These are phyloP conservation scores for Onychomys arenicola DNA, from an alignment of 2,797 vertebrate genomes.

Conservation along the genomic window DNA sequence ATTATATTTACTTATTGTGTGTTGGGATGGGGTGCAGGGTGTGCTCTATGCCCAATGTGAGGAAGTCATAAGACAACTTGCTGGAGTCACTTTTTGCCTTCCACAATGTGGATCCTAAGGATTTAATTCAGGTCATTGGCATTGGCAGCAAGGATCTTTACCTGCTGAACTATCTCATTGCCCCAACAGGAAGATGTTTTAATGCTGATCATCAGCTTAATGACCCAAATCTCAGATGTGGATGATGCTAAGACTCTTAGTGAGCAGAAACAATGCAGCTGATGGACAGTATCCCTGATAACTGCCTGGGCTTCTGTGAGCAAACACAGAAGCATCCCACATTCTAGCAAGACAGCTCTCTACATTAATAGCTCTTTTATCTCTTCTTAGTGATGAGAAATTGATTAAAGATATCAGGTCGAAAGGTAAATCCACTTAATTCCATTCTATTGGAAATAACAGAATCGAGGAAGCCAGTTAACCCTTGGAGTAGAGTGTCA, in stretches of 20 bases:
- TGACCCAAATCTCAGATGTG: fast-evolving
- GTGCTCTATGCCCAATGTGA: neutral
- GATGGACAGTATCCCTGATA: neutral
- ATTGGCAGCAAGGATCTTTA: neutral
- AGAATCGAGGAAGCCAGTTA: neutral
- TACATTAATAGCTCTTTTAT: neutral
- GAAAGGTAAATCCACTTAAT: neutral
- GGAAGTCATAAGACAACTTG: neutral
- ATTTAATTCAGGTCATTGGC: neutral
- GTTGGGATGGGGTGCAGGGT: neutral
- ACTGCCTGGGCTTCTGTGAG: fast-evolving
- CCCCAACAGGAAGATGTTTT: neutral
- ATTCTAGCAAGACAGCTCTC: neutral
- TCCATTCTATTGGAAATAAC: slow-evolving; percentile 3
- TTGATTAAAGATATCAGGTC: neutral
- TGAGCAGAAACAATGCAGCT: neutral
- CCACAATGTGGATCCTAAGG: neutral
- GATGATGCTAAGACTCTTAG: neutral
- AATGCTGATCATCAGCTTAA: too few species aligned
- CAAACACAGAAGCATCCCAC: neutral
- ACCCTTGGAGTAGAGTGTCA: neutral
- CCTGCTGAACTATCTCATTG: neutral
- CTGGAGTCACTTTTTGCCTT: neutral
- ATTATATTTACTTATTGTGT: neutral
- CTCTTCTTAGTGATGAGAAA: neutral